A percentile compares a stretch with the other conserved stretches of the same genome.
Evolutionary conservation across 30 jellyfish, hydroid and myxozoan species (phyloP).

Genomic region (Chrysaora quinquecirrha): DNA sequence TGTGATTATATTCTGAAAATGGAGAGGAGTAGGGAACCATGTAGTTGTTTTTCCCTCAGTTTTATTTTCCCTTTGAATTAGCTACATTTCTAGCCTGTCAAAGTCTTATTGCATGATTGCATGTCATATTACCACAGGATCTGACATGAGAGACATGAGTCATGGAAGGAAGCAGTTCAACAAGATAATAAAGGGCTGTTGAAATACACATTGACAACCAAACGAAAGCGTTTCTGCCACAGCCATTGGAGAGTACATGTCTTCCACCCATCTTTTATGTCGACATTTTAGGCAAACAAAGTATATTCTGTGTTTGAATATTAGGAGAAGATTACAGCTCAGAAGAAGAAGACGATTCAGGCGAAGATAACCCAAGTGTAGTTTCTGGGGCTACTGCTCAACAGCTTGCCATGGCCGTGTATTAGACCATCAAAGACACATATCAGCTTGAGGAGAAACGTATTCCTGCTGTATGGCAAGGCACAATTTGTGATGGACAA

Average conservation of each 20-base stretch:
- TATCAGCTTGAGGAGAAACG: not conserved
- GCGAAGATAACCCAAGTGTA: not conserved
- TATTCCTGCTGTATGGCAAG: conserved; percentile 22
- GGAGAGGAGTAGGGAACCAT: too few species aligned
- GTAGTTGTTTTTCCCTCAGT: too few species aligned
- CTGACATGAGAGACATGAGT: conserved; percentile 28
- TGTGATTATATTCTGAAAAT: too few species aligned
- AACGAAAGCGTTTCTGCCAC: not conserved
- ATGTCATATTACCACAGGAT: conserved; percentile 23
- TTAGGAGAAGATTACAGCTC: conserved; percentile 3
- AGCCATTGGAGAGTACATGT: not conserved
- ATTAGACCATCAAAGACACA: not conserved
- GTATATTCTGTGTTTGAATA: not conserved
- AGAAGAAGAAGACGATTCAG: conserved; percentile 9
- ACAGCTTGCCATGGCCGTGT: conserved; percentile 5
- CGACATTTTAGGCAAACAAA: conserved; percentile 7
- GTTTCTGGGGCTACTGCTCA: conserved; percentile 30
- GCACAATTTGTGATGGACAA: conserved; percentile 27
- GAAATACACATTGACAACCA: not conserved
- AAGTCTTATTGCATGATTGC: too few species aligned
- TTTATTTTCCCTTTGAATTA: too few species aligned
- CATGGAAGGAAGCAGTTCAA: conserved; percentile 18
- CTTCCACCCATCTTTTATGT: conserved; percentile 16
- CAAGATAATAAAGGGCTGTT: conserved; percentile 2
- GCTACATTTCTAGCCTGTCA: too few species aligned